These are phyloP conservation scores for Tineola bisselliella DNA, from an alignment of 2,888 invertebrate genomes.

Conservation along the genomic window DNA sequence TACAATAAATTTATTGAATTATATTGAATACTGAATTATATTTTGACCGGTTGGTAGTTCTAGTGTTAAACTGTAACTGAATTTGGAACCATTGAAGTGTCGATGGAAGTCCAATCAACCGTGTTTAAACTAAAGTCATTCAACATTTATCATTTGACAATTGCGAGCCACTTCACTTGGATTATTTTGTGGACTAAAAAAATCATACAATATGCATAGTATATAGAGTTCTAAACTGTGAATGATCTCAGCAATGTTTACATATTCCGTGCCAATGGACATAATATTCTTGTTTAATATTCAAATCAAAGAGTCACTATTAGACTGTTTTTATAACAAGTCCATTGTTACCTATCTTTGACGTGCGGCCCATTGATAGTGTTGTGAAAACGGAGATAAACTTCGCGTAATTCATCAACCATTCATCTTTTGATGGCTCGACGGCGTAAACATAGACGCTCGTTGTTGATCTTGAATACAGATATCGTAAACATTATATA, in stretches of 20 bases:
- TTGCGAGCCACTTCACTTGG: too few relatives aligned
- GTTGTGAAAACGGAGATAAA: background rate
- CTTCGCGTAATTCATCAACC: background rate
- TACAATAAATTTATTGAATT: too few relatives aligned
- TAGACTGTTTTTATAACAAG: constrained; percentile 1
- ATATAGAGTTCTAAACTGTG: background rate
- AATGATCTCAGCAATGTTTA: background rate
- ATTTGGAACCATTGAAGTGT: too few relatives aligned
- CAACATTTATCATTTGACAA: too few relatives aligned
- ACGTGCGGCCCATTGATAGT: background rate
- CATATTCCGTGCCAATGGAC: background rate
- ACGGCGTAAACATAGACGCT: background rate
- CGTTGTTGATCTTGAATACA: background rate
- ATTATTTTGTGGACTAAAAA: too few relatives aligned
- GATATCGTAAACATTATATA: background rate
- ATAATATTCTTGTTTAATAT: background rate
- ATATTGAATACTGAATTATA: too few relatives aligned
- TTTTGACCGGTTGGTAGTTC: too few relatives aligned
- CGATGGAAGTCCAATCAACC: too few relatives aligned
- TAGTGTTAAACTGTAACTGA: too few relatives aligned
- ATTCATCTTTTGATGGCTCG: background rate
- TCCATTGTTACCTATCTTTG: constrained; percentile 1
- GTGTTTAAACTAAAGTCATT: too few relatives aligned
- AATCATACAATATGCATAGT: too few relatives aligned
- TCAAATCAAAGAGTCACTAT: background rate